phyloP scores from a whole-genome alignment of 2,888 invertebrate species.

The Eristalis intricaria region DNA sequence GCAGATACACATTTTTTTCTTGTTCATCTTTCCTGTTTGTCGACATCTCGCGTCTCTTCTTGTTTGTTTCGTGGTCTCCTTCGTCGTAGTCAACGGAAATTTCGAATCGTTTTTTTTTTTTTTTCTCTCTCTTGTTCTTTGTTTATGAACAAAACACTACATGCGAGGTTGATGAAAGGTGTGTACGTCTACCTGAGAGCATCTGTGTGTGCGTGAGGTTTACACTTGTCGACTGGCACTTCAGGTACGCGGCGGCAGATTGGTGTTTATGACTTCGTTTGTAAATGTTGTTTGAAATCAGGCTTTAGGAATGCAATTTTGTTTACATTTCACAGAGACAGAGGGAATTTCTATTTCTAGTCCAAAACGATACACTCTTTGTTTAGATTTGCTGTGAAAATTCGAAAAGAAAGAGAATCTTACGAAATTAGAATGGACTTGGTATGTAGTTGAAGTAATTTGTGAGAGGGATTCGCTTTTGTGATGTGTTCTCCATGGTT shows the following conservation, averaged over 20 bases:
- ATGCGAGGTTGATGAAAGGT: slow-evolving; percentile 46
- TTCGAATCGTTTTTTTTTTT: slow-evolving; percentile 19
- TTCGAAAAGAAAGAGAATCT: not conserved
- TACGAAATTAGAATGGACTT: not conserved
- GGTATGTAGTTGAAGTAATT: not conserved
- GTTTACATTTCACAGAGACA: slow-evolving; percentile 9
- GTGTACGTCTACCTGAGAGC: slow-evolving; percentile 20
- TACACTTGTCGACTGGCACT: slow-evolving; percentile 25
- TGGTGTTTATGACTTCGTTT: not conserved
- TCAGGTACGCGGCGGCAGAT: not conserved
- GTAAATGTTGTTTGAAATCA: not conserved
- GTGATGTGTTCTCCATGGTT: too few relatives aligned
- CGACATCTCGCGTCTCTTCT: not conserved
- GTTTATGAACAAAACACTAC: slow-evolving; percentile 56
- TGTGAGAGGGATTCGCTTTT: not conserved
- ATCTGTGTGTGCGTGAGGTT: not conserved
- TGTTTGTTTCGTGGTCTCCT: not conserved
- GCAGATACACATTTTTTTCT: not conserved
- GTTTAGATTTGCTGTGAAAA: not conserved
- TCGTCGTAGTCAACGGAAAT: slow-evolving; percentile 41
- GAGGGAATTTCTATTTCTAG: not conserved
- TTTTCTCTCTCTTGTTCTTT: slow-evolving; percentile 15
- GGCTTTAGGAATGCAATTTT: not conserved
- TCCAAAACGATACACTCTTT: not conserved
- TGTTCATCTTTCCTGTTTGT: not conserved